Evolutionary conservation across 2,113 vertebrate genomes (phyloP).

Genomic region (Talpa occidentalis): DNA sequence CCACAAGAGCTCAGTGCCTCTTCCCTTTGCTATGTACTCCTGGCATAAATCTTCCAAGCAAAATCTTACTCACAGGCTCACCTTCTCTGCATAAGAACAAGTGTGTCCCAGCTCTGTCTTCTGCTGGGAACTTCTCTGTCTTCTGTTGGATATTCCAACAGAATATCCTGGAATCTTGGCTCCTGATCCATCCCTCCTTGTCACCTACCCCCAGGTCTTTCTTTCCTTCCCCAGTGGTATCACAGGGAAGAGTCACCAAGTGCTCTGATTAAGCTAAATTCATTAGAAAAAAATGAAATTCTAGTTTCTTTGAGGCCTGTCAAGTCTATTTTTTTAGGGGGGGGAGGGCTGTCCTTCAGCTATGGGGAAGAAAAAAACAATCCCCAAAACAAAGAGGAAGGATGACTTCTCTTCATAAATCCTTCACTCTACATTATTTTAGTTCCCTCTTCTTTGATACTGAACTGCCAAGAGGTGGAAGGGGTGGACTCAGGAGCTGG

Average conservation of each 20-base stretch:
- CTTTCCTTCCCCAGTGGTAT: background rate
- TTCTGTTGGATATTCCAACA: background rate
- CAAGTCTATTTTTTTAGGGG: background rate
- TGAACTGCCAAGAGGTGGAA: background rate
- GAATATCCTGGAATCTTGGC: background rate
- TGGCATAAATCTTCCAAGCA: background rate
- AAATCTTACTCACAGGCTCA: background rate
- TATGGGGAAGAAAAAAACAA: background rate
- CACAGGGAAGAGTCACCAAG: background rate
- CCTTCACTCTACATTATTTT: background rate
- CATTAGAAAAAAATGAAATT: background rate
- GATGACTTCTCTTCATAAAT: background rate
- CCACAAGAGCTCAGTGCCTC: background rate
- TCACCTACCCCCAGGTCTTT: background rate
- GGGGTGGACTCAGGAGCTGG: background rate
- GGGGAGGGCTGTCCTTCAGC: background rate
- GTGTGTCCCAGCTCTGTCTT: background rate
- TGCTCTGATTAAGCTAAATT: background rate
- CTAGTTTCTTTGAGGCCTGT: background rate
- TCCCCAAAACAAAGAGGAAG: background rate
- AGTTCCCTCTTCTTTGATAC: background rate
- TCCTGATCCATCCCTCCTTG: rapidly evolving
- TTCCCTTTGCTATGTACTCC: background rate
- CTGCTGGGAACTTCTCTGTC: background rate
- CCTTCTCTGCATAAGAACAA: background rate